These are phyloP conservation scores for Spinus olivaceus DNA, from an alignment of 2,797 vertebrate genomes.

Conservation along the genomic window DNA sequence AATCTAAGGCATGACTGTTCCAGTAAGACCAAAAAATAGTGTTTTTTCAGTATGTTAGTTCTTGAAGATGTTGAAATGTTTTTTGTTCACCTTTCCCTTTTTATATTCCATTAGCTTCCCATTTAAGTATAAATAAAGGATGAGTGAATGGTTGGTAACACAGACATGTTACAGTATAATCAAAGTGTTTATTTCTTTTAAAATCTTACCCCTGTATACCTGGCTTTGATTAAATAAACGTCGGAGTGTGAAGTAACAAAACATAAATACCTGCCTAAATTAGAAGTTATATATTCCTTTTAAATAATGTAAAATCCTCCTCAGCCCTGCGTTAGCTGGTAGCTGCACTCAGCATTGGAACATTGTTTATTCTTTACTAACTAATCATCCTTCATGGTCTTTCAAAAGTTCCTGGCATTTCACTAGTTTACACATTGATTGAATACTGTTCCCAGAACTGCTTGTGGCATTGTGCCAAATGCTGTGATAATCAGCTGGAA, in stretches of 20 bases:
- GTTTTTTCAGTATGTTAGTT: background rate
- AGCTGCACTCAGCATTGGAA: conserved; percentile 68
- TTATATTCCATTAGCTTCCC: conserved; percentile 49
- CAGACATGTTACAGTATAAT: conserved; percentile 45
- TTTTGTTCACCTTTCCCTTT: conserved; percentile 48
- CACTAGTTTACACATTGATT: conserved; percentile 74
- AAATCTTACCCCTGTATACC: conserved; percentile 60
- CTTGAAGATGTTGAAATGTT: background rate
- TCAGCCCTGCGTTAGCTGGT: conserved; percentile 57
- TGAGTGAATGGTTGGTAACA: conserved; percentile 14
- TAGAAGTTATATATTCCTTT: conserved; percentile 50
- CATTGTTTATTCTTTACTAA: conserved; percentile 76
- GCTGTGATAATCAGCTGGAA: conserved; percentile 83
- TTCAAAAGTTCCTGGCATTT: conserved; percentile 76
- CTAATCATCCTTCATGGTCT: conserved; percentile 72
- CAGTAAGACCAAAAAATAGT: background rate
- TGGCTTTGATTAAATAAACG: conserved; percentile 58
- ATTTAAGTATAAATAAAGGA: conserved; percentile 58
- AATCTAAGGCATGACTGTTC: background rate
- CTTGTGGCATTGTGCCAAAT: conserved; percentile 74
- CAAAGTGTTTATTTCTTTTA: conserved; percentile 68
- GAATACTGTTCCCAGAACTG: conserved; percentile 76
- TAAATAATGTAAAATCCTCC: conserved; percentile 69
- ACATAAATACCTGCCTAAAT: conserved; percentile 65
- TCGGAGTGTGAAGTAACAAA: conserved; percentile 65